Percentiles rank a stretch among this genome's conserved stretches.
These are phyloP conservation scores for Orchesella cincta DNA, from an alignment of 1,140 invertebrate genomes.

Conservation along the genomic window DNA sequence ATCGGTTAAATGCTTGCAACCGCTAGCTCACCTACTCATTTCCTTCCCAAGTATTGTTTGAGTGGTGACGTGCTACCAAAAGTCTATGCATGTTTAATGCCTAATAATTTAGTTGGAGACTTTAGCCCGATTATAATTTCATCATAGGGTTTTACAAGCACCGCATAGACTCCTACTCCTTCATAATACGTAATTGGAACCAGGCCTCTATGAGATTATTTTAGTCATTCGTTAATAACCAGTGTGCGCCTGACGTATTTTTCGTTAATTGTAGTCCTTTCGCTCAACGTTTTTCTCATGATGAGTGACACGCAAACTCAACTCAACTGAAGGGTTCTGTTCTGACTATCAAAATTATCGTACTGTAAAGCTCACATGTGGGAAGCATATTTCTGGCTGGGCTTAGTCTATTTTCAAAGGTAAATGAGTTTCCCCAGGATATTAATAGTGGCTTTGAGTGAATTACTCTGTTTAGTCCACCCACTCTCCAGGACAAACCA, in stretches of 20 bases:
- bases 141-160: no score
- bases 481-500: conserved; percentile 9
- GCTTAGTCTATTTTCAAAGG: neutral
- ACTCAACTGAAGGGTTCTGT: neutral
- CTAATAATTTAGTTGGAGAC: no score
- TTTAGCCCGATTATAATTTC: no score
- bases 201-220: no score
- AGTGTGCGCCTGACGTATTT: neutral
- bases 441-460: neutral
- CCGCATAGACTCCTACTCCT: no score
- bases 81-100: no score
- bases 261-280: neutral
- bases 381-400: neutral
- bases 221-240: neutral
- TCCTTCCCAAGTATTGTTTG: no score
- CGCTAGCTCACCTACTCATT: no score
- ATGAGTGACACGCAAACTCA: conserved; percentile 13
- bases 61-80: no score
- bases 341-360: neutral
- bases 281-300: neutral
- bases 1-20: no score
- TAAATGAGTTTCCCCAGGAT: neutral
- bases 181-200: no score
- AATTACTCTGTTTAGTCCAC: neutral
- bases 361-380: neutral